A percentile compares a stretch with the other conserved stretches of the same genome.
Evolutionary conservation across 1,140 invertebrate species (phyloP).

Genomic region (Laodelphax striatellus): DNA sequence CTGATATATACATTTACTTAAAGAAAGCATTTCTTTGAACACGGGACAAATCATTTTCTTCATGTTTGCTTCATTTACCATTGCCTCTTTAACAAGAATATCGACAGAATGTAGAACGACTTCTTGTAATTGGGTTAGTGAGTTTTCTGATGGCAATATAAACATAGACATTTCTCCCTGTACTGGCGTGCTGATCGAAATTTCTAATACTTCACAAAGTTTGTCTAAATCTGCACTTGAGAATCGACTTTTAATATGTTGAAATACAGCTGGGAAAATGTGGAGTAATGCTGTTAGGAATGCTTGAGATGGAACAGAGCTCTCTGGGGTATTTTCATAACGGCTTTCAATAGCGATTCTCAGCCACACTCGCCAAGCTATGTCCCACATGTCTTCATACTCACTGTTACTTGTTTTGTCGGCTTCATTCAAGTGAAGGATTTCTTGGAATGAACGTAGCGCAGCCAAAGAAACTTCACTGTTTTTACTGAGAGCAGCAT

Average conservation of each 20-base stretch:
- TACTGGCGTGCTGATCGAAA: constrained; percentile 67
- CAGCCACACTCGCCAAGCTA: constrained; percentile 76
- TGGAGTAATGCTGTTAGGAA: constrained; percentile 88
- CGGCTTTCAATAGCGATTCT: constrained; percentile 72
- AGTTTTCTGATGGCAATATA: constrained; percentile 60
- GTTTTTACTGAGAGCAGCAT: constrained; percentile 79
- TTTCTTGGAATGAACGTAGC: constrained; percentile 91
- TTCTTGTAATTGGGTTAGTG: constrained; percentile 72
- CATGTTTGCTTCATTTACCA: constrained; percentile 19
- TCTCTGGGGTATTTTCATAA: constrained; percentile 34
- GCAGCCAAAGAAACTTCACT: constrained; percentile 92
- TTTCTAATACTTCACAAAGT: constrained; percentile 64
- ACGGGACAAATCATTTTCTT: constrained; percentile 63
- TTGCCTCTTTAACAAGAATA: constrained; percentile 49
- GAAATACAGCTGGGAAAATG: constrained; percentile 87
- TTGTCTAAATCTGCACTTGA: constrained; percentile 53
- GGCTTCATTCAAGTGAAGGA: constrained; percentile 53
- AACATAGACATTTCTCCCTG: constrained; percentile 73
- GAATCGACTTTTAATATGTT: constrained; percentile 62
- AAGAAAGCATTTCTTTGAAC: constrained; percentile 65
- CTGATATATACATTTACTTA: constrained; percentile 58
- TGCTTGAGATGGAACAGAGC: constrained; percentile 76
- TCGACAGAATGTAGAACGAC: constrained; percentile 69
- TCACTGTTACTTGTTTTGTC: constrained; percentile 25
- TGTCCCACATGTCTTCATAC: constrained; percentile 55